These are phyloP conservation scores for Drosophila lini DNA, from an alignment of 1,140 invertebrate genomes.

Conservation along the genomic window DNA sequence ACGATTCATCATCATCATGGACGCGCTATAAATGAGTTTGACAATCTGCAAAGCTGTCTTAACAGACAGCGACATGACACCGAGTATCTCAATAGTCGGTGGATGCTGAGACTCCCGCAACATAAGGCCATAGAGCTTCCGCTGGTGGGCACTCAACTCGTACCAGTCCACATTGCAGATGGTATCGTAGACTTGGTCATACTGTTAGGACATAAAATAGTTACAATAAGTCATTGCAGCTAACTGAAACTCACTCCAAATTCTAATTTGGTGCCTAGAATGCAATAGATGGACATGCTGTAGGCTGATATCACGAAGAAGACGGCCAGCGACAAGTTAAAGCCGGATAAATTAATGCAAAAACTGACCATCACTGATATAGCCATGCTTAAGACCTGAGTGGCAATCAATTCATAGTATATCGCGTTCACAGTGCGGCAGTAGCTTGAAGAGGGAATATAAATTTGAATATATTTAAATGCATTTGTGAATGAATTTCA, in stretches of 20 bases:
- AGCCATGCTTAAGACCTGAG: constrained; percentile 55
- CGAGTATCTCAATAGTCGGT: constrained; percentile 12
- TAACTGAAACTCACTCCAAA: constrained; percentile 38
- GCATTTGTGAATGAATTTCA: background rate
- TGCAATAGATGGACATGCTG: constrained; percentile 61
- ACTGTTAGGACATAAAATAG: constrained; percentile 8
- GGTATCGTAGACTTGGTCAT: constrained; percentile 51
- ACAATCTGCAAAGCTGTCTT: constrained; percentile 53
- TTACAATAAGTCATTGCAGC: background rate
- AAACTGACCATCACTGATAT: constrained; percentile 50
- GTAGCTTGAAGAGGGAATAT: constrained; percentile 29
- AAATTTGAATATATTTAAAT: background rate
- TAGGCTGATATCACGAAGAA: constrained; percentile 58
- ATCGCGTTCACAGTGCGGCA: constrained; percentile 41
- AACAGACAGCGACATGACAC: constrained; percentile 18
- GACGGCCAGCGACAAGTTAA: constrained; percentile 48
- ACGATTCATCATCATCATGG: constrained; percentile 67
- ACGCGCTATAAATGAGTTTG: constrained; percentile 69
- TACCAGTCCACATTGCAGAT: constrained; percentile 55
- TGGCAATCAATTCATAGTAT: constrained; percentile 52
- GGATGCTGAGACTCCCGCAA: constrained; percentile 21
- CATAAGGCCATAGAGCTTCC: constrained; percentile 14
- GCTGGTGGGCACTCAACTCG: constrained; percentile 18
- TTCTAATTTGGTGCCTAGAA: constrained; percentile 66
- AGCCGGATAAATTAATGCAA: constrained; percentile 43